These are phyloP conservation scores for Semicossyphus pulcher DNA, from an alignment of 2,113 vertebrate genomes.

Conservation along the genomic window DNA sequence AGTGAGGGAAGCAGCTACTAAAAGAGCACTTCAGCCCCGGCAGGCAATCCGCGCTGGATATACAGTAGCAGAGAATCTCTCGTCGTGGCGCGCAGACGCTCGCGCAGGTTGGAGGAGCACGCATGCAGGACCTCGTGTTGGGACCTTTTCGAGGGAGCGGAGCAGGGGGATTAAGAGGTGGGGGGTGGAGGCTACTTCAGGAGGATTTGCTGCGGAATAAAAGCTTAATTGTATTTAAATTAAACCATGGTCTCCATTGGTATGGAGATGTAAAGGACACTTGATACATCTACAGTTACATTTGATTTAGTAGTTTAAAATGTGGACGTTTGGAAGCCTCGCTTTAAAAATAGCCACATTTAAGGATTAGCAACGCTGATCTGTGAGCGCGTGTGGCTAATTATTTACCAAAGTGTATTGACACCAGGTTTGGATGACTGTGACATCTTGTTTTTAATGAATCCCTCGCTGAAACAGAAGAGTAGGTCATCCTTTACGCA, in stretches of 20 bases:
- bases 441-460: no score
- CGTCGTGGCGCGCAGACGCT: conserved; percentile 4
- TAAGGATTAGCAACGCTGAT: neutral
- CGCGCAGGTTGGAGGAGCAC: conserved; percentile 4
- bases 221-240: conserved; percentile 58
- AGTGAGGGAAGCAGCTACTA: conserved; percentile 66
- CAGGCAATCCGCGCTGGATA: conserved; percentile 37
- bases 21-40: conserved; percentile 52
- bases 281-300: neutral
- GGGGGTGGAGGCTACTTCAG: conserved; percentile 30
- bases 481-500: no score
- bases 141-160: conserved; percentile 41
- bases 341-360: neutral
- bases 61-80: neutral
- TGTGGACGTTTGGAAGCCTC: no score
- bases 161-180: conserved; percentile 45
- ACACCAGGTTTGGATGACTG: neutral
- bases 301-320: neutral
- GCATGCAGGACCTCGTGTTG: conserved; percentile 50
- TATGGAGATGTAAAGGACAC: neutral
- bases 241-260: conserved; percentile 10
- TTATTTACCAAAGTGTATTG: neutral
- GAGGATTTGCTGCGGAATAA: conserved; percentile 56
- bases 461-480: no score
- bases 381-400: neutral